Evolutionary conservation across 2,113 vertebrate genomes (phyloP).

Genomic region (Hypanus sabinus): DNA sequence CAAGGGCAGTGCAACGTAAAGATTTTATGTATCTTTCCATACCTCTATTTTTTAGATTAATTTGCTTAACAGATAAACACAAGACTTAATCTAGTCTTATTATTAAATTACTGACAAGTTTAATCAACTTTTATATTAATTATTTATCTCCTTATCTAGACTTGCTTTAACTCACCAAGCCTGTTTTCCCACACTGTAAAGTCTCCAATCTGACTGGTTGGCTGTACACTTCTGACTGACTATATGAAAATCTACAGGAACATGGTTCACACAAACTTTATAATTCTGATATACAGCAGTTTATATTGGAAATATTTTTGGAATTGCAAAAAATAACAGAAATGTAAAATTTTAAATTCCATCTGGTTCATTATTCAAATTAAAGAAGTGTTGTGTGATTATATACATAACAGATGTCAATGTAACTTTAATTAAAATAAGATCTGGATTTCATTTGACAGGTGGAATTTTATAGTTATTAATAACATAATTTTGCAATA

Average conservation of each 20-base stretch:
- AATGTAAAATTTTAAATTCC: not conserved
- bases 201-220: too few relatives aligned
- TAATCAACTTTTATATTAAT: too few relatives aligned
- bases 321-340: not conserved
- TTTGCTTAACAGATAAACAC: too few relatives aligned
- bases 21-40: too few relatives aligned
- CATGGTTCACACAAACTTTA: not conserved
- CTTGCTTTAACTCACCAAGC: too few relatives aligned
- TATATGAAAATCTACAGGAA: not conserved
- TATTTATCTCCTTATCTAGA: too few relatives aligned
- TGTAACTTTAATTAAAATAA: not conserved
- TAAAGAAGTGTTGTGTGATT: constrained; percentile 1
- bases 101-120: too few relatives aligned
- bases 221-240: too few relatives aligned
- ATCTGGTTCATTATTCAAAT: not conserved
- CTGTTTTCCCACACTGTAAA: too few relatives aligned
- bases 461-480: constrained; percentile 15
- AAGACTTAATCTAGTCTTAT: too few relatives aligned
- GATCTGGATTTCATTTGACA: not conserved
- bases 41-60: too few relatives aligned
- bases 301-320: not conserved
- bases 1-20: too few relatives aligned
- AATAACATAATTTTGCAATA: constrained; percentile 9
- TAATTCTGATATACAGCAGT: not conserved
- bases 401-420: not conserved